phyloP scores from a whole-genome alignment of 2,113 vertebrate genomes.

The Furnarius figulus region DNA sequence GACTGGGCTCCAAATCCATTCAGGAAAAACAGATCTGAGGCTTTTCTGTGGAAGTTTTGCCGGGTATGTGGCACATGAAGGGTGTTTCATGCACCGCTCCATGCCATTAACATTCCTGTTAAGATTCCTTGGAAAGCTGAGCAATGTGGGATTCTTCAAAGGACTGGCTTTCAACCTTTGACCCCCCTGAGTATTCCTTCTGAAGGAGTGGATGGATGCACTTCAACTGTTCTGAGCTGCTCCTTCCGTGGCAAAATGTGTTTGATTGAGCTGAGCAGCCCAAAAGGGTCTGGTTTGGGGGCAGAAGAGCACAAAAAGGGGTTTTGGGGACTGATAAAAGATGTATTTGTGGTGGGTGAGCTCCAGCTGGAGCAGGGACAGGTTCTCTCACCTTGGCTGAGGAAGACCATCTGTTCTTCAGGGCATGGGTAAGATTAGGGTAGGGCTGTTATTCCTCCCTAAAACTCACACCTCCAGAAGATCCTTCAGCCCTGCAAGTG shows the following conservation, averaged over 20 bases:
- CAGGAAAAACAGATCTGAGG: neutral
- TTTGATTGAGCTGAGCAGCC: neutral
- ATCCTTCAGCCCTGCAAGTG: neutral
- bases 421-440: neutral
- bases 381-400: neutral
- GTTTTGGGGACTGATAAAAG: neutral
- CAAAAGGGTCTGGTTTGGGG: neutral
- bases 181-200: neutral
- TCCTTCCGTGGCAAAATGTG: neutral
- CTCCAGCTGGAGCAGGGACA: neutral
- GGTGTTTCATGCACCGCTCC: neutral
- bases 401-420: neutral
- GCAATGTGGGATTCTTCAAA: neutral
- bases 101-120: conserved; percentile 39
- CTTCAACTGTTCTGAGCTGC: neutral
- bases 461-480: neutral
- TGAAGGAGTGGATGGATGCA: neutral
- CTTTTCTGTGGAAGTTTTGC: neutral
- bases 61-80: neutral
- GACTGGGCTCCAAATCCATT: fast-evolving
- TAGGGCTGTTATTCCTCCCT: neutral
- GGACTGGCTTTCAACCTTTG: neutral
- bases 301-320: neutral
- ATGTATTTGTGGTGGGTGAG: fast-evolving
- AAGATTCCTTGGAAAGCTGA: neutral